These are phyloP conservation scores for Aythya baeri DNA, from an alignment of 2,113 vertebrate genomes.

Conservation along the genomic window DNA sequence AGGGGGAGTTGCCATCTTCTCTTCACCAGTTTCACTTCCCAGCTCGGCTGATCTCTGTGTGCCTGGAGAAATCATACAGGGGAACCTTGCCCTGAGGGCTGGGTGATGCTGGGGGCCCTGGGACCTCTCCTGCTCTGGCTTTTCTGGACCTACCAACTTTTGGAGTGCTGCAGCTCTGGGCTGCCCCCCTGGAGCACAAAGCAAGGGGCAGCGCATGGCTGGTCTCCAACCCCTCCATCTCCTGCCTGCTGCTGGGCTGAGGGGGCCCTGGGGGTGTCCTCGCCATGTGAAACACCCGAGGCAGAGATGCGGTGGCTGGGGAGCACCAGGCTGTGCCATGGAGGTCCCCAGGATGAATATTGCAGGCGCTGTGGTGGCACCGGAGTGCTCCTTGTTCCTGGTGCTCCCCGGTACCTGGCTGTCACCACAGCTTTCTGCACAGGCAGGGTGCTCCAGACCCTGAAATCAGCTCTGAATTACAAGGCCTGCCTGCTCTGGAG, in stretches of 20 bases:
- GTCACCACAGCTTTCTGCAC: not conserved
- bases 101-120: not conserved
- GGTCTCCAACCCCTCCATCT: rapidly evolving
- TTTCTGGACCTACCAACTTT: not conserved
- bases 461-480: constrained; percentile 49
- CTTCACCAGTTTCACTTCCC: not conserved
- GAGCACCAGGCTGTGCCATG: not conserved
- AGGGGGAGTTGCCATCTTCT: not conserved
- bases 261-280: rapidly evolving
- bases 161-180: not conserved
- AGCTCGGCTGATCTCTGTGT: not conserved
- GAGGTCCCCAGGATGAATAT: not conserved
- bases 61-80: not conserved
- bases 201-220: rapidly evolving
- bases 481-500: not conserved
- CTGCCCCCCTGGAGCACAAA: not conserved
- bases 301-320: not conserved
- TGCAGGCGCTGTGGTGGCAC: not conserved
- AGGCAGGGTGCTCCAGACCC: not conserved
- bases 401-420: not conserved
- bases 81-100: not conserved
- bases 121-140: not conserved
- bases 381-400: not conserved
- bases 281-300: not conserved
- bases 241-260: not conserved